These are phyloP conservation scores for rat (Rattus norvegicus) DNA, from an alignment of 2,113 vertebrate species.

Conservation along the genomic window DNA sequence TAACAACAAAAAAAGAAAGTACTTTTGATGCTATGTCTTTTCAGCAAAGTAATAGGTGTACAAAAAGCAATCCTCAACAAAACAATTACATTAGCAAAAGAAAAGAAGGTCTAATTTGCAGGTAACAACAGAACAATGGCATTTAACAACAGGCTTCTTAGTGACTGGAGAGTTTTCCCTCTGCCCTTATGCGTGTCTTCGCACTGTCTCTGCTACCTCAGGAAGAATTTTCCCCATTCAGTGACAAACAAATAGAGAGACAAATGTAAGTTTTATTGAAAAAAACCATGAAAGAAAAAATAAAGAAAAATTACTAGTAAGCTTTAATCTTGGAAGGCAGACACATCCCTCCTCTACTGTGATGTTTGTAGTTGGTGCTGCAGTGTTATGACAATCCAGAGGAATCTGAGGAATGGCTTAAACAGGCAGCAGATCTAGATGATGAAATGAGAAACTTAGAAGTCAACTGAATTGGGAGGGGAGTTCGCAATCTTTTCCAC, in stretches of 20 bases:
- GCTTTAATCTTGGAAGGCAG: neutral
- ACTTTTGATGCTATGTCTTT: neutral
- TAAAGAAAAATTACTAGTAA: neutral
- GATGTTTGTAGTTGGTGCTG: neutral
- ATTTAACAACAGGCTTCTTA: neutral
- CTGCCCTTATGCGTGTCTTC: no score
- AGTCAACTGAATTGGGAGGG: neutral
- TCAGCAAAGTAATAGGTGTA: neutral
- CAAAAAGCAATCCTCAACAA: neutral
- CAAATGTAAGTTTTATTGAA: neutral
- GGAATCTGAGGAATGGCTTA: neutral
- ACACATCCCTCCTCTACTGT: neutral
- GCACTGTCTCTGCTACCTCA: neutral
- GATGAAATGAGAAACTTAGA: neutral
- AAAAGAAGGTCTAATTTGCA: neutral
- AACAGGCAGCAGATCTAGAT: neutral
- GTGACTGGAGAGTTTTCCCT: neutral
- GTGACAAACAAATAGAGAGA: neutral
- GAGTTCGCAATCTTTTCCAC: neutral
- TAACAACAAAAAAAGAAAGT: neutral
- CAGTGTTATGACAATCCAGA: neutral
- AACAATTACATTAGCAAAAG: neutral
- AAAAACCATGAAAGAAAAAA: neutral
- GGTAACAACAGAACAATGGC: neutral
- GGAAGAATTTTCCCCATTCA: neutral